A percentile compares a stretch with the other conserved stretches of the same genome.
These are phyloP conservation scores for Kryptolebias ocellatus DNA, from an alignment of 2,797 vertebrate species.

Conservation along the genomic window DNA sequence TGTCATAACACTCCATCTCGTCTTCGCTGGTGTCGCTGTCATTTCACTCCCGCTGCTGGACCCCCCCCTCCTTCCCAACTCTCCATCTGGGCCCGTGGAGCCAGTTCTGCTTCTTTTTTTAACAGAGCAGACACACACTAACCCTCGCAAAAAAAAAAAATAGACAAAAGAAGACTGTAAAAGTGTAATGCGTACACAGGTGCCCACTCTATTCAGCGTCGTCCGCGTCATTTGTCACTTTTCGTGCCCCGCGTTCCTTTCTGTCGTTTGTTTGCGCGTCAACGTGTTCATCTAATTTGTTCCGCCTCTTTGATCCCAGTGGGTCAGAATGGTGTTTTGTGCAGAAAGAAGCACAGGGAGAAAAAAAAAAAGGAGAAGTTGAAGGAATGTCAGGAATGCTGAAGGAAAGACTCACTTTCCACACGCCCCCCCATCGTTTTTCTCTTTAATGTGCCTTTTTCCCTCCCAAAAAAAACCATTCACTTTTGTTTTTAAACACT, in stretches of 20 bases:
- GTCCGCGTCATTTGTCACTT: slow-evolving; percentile 31
- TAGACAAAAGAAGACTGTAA: background rate
- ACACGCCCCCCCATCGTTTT: slow-evolving; percentile 4
- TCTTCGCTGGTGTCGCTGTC: slow-evolving; percentile 11
- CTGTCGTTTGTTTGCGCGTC: slow-evolving; percentile 21
- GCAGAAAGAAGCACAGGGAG: slow-evolving; percentile 18
- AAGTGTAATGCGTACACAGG: background rate
- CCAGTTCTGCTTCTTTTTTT: slow-evolving; percentile 19
- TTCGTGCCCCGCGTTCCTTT: slow-evolving; percentile 6
- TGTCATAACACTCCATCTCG: slow-evolving; percentile 29
- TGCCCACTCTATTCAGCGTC: slow-evolving; percentile 10
- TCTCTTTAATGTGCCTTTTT: background rate
- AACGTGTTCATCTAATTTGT: slow-evolving; percentile 40
- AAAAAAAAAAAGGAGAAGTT: slow-evolving; percentile 27
- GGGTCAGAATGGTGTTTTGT: slow-evolving; percentile 42
- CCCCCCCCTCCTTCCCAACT: slow-evolving; percentile 14
- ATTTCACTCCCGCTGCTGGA: slow-evolving; percentile 33
- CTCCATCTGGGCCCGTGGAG: slow-evolving; percentile 70
- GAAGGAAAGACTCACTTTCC: slow-evolving; percentile 32
- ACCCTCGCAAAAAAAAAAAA: background rate
- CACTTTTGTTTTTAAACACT: too few species aligned
- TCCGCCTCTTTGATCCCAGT: slow-evolving; percentile 63
- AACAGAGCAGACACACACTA: slow-evolving; percentile 27
- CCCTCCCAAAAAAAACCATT: background rate
- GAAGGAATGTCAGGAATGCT: slow-evolving; percentile 61